A percentile compares a stretch with the other conserved stretches of the same genome.
Conservation (phyloP, 2,888 invertebrate genomes). For the Euzophera pinguis region DNA sequence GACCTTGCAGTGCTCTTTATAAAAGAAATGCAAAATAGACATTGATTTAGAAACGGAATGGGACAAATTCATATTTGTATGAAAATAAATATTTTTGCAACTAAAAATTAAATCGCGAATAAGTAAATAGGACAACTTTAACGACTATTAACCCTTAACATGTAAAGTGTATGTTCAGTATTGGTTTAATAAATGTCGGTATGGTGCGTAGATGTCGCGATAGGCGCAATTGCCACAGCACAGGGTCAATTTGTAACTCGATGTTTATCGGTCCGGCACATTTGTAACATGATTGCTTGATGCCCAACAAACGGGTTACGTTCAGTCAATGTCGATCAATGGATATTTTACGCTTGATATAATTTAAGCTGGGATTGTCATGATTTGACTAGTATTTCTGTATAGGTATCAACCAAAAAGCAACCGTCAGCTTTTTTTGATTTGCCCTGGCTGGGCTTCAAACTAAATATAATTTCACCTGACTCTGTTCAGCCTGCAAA, state of each 20-base stretch:
- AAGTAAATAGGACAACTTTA: background rate
- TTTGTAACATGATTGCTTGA: conserved; percentile 49
- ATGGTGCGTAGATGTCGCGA: conserved; percentile 51
- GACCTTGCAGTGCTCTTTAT: too few species aligned
- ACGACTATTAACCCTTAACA: conserved; percentile 21
- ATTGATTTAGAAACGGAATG: too few species aligned
- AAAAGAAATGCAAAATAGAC: too few species aligned
- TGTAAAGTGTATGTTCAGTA: conserved; percentile 19
- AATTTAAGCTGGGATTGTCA: too few species aligned
- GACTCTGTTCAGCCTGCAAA: too few species aligned
- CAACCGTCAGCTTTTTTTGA: too few species aligned
- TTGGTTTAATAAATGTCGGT: conserved; percentile 60
- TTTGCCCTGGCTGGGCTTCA: too few species aligned
- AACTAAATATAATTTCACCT: too few species aligned
- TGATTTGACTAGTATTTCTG: too few species aligned
- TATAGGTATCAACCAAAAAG: too few species aligned
- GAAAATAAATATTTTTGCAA: too few species aligned
- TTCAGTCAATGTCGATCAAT: conserved; percentile 48
- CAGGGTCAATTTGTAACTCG: conserved; percentile 64
- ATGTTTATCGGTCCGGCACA: conserved; percentile 48
- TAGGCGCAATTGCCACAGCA: conserved; percentile 35
- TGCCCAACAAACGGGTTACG: conserved; percentile 36
- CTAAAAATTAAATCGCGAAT: background rate
- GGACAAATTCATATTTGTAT: too few species aligned
- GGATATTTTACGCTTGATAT: conserved; percentile 23